Conservation (phyloP, 1,140 invertebrate species). For the Drosophila simulans region DNA sequence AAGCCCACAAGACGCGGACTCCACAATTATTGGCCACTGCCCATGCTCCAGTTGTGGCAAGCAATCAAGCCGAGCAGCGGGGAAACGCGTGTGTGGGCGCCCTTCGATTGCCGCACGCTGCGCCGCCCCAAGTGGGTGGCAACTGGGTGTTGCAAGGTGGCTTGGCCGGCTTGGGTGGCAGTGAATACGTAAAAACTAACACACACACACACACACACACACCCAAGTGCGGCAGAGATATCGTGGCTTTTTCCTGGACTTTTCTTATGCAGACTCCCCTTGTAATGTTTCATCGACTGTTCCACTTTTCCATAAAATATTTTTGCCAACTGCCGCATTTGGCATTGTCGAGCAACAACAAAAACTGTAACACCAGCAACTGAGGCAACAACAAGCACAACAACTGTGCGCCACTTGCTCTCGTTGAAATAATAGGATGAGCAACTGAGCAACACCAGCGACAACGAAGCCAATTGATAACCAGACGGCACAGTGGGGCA, state of each 20-base stretch:
- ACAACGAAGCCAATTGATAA: conserved; percentile 36
- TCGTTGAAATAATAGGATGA: conserved; percentile 60
- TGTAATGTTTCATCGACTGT: conserved; percentile 81
- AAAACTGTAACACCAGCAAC: conserved; percentile 12
- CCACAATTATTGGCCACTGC: conserved; percentile 19
- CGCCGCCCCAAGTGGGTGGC: too few relatives aligned
- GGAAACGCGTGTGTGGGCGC: conserved; percentile 47
- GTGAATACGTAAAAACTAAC: too few relatives aligned
- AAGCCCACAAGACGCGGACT: not conserved
- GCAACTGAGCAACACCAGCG: conserved; percentile 17
- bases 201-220: not conserved
- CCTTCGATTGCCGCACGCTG: conserved; percentile 41
- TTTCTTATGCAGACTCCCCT: conserved; percentile 54
- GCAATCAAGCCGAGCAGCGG: conserved; percentile 43
- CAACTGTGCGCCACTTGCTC: conserved; percentile 43
- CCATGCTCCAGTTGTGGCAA: conserved; percentile 47
- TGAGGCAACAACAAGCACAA: conserved; percentile 9
- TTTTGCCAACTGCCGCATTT: conserved; percentile 81
- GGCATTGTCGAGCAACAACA: conserved; percentile 36
- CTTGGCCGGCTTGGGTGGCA: not conserved
- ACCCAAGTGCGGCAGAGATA: not conserved
- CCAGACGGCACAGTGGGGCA: conserved; percentile 27
- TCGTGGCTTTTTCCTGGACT: conserved; percentile 32
- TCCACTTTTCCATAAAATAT: conserved; percentile 84
- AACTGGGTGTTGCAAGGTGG: not conserved